Base-by-base conservation (phyloP, 2,797 vertebrate species). In the Poecile montanus region DNA sequence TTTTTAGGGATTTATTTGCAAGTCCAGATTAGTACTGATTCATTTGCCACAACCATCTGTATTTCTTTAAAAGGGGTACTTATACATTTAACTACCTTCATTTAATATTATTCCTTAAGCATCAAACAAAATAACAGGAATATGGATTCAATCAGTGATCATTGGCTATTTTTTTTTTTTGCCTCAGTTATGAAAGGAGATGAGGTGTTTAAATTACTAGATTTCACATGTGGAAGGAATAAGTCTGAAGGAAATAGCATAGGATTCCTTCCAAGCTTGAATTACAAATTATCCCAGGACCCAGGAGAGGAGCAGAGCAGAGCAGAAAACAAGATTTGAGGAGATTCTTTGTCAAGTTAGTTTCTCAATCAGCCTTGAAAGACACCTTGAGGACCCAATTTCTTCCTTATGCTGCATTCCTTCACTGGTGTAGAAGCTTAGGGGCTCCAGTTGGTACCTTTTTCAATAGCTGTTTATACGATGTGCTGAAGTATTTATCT, bases 151-250 rank as follows among this genome's bases (percentile, higher is more conserved):
- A 97, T 98, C 96, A 97, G 81, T 13, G 66, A 97, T 96, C 89
- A 71, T 36, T 97, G 93, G 81, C 72, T 89, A 89, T 96, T 92
- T 97, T 95, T 32, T 96, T 95, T 96, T 90, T 87, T 84, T 91
- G 70, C 70, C 79, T 84, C 67, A 67, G 95, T 96, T 98, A 93
- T 97, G 96, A 97, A 97, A 97, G 96, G 94, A 98, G 97, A 98
- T 97, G 97, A 98, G 97, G 97, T 98, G 97, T 98, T 98, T 98
- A 97, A 98, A 98, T 97, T 97, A 97, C 97, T 96, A 95, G 62
- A 66, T 97, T 98, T 97, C 97, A 97, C 97, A 98, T 98, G 97
- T 98, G 97, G 97, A 98, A 98, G 94, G 92, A 98, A 98, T 98
- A 98, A 97, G 76, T 97, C 94, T 96, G 88, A 97, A 97, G 97